Base-by-base conservation (phyloP, 1,140 invertebrate species). In the Drosophila insularis region DNA sequence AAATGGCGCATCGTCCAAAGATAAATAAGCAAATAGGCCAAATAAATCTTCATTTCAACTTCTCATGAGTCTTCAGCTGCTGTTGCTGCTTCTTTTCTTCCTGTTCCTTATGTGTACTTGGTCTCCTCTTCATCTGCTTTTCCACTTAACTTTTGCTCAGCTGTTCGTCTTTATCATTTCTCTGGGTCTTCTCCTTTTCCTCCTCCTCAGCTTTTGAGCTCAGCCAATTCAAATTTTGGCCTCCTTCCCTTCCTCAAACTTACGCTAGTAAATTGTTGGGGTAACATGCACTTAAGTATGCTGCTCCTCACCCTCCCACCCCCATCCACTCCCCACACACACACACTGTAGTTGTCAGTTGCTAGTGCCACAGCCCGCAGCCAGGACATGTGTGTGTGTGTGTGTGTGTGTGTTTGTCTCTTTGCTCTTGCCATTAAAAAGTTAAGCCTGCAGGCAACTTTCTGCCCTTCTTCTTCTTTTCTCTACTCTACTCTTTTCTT, bases 41-140 rank as follows among this genome's bases (percentile, higher is more conserved):
- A 87, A 87, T 87, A 87, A 87, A 87, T 87, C 80, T 86, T 87
- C 82, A 86, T 82, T 86, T 82, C 82, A 87, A 86, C 79, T 86
- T 86, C 74, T 87, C 81, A 78, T 46, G 81, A 70, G 78, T 66
- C 68, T 86, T 86, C 69, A 55, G 43, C 43, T 19, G 17, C 43
- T 19, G 43, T 21, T 50, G 43, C 11, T 37, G 3, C 53, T 23
- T 13, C 43, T 55, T 10, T 64, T 27, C 32, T 37, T 21, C 10
- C 31, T 10, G 27, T 64, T 50, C 14, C 32, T 35, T 37, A 11
- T 37, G 35, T 37, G 35, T 37, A 37, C 35, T 8, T 37, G 50
- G 11, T 59, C 17, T 54, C 58, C n/a, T 13, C 35, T 46, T 50
- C 56, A 43, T 27, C 31, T 50, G 39, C 19, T 37, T 23, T 50